Percentiles rank a stretch among this genome's conserved stretches.
phyloP scores from a whole-genome alignment of 2,113 vertebrate species.

The Sinocyclocheilus rhinocerous region DNA sequence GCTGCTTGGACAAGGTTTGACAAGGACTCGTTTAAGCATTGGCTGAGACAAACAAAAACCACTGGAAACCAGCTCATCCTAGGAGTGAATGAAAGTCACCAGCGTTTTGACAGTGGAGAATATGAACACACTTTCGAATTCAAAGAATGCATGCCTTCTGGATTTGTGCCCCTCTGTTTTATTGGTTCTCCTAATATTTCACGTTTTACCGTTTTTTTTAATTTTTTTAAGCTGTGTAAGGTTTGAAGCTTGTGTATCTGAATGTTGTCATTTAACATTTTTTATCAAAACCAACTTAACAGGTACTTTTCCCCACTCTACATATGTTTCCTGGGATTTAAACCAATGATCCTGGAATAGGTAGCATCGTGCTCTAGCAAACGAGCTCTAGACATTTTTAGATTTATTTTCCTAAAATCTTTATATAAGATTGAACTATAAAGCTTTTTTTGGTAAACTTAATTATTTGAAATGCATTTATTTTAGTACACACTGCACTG shows the following conservation, averaged over 20 bases:
- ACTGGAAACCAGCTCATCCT: background rate
- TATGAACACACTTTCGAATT: background rate
- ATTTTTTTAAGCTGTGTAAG: background rate
- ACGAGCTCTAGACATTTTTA: background rate
- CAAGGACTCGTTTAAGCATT: constrained; percentile 2
- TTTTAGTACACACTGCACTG: constrained; percentile 8
- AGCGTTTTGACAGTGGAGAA: background rate
- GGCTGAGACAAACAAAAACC: background rate
- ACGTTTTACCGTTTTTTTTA: no score
- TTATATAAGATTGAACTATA: background rate
- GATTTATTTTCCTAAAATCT: background rate
- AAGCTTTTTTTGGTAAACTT: background rate
- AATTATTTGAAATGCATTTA: background rate
- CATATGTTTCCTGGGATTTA: background rate
- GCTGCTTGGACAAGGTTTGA: constrained; percentile 1
- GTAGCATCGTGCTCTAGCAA: background rate
- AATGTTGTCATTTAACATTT: background rate
- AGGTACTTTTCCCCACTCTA: background rate
- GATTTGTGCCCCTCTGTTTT: background rate
- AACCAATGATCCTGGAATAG: background rate
- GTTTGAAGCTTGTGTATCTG: background rate
- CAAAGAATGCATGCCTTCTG: background rate
- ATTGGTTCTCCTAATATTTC: background rate
- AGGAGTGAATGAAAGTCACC: background rate
- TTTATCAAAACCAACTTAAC: background rate